These are phyloP conservation scores for Pao palembangensis DNA, from an alignment of 2,113 vertebrate genomes.

Conservation along the genomic window DNA sequence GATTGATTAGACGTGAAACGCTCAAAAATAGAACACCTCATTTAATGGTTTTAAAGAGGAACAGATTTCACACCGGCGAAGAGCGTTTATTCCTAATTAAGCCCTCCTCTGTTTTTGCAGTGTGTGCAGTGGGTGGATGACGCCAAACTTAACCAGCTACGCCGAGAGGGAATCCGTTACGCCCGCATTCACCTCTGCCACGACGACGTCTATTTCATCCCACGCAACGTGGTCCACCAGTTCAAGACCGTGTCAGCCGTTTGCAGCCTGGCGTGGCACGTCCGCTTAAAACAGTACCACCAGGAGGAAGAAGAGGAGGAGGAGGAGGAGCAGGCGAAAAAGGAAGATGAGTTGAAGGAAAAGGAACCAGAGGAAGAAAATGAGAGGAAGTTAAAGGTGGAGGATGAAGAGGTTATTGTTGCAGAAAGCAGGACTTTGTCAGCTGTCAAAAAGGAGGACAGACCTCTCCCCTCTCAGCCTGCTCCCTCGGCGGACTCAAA, in stretches of 20 bases:
- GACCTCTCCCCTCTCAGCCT: slow-evolving; percentile 1
- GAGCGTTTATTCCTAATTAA: not conserved
- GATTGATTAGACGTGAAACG: too few species aligned
- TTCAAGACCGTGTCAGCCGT: slow-evolving; percentile 97
- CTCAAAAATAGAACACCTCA: too few species aligned
- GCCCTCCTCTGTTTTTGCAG: slow-evolving; percentile 55
- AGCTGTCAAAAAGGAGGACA: slow-evolving; percentile 57
- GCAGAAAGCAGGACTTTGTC: slow-evolving; percentile 32
- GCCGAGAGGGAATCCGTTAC: slow-evolving; percentile 94
- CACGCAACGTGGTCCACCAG: slow-evolving; percentile 96
- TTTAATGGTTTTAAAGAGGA: too few species aligned
- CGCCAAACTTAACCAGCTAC: slow-evolving; percentile 97
- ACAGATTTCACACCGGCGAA: too few species aligned
- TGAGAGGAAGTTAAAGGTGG: slow-evolving; percentile 24
- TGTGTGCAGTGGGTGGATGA: slow-evolving; percentile 99
- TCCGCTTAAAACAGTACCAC: slow-evolving; percentile 88
- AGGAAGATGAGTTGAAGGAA: slow-evolving; percentile 21
- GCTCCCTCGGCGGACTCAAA: slow-evolving; percentile 1
- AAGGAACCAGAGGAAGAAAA: slow-evolving; percentile 22
- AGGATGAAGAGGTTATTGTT: slow-evolving; percentile 17
- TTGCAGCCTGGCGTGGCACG: slow-evolving; percentile 95
- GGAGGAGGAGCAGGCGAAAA: not conserved
- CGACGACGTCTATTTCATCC: slow-evolving; percentile 97
- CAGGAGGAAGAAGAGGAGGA: slow-evolving; percentile 21
- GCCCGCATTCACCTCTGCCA: slow-evolving; percentile 93